Base-by-base conservation (phyloP, 2,113 vertebrate species). In the Eubucco bourcierii region DNA sequence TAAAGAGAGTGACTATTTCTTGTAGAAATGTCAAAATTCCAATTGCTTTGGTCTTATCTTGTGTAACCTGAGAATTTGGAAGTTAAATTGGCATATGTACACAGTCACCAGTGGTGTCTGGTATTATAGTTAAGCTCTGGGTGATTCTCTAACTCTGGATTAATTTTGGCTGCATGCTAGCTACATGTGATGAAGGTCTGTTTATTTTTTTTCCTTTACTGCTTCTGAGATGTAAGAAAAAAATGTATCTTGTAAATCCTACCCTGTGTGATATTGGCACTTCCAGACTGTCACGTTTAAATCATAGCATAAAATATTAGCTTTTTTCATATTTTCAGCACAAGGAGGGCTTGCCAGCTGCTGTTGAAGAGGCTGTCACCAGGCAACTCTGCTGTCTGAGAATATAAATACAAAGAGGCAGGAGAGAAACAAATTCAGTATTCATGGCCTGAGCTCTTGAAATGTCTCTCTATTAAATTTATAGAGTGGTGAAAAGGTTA, bases 321-420 rank as follows among this genome's bases (percentile, higher is more conserved):
- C 83, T 94, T 68, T 65, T 92, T 64, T 71, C 66, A 66, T 61
- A 76, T 91, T 92, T 91, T 63, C 84, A 66, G 66, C 92, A 80
- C 91, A 90, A 80, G 92, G 67, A 90, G 74, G 87, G 79, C 92
- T 95, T 95, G 87, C 90, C 87, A 96, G 90, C 93, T 96, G 93
- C 87, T 83, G 67, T 92, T 95, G 75, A 61, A 93, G 94, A 71
- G 95, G 64, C 87, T 90, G 89, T 95, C 87, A 94, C 93, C 88
- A 95, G 94, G 90, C 93, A 97, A 90, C 93, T 95, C 80, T 20
- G 67, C 81, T 96, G 76, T 80, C 93, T 95, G 39, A 0, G 78
- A 84, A 71, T 87, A 63, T 73, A 90, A 85, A 79, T 84, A 91
- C 92, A 95, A 94, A 94, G 94, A 80, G 85, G 83, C 91, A 92